Evolutionary conservation across 2,113 vertebrate species (phyloP), one percentile per base, ranked within the genome.

Genomic region (Malurus melanocephalus): DNA sequence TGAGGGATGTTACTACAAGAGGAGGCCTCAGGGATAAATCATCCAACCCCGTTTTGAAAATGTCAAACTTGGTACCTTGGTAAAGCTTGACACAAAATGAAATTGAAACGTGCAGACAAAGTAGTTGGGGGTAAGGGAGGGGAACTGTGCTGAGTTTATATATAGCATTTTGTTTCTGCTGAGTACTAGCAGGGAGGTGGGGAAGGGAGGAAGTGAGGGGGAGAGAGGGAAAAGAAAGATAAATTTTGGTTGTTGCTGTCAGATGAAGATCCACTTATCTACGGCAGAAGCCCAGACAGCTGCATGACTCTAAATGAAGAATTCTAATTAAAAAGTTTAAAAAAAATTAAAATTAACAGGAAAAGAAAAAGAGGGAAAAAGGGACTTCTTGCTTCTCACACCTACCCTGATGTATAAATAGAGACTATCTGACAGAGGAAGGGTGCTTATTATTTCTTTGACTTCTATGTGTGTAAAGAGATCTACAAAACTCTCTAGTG

Each of bases 241-340:
- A 71, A 93, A 84, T 93, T 64, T 80, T 72, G 49, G 55, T 82
- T 91, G 52, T 42, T 83, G 74, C 89, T 93, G 73, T 92, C 60
- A 52, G 53, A 88, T 9, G 9, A 68, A 92, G 86, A 94, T 79
- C 84, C 59, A 89, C 76, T 96, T 93, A 92, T 90, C 94, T 94
- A 11, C 38, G 84, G 89, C 84, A 89, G 79, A 92, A 94, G 61
- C 78, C 75, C 88, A 94, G 93, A 87, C 84, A 96, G 89, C 88
- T 94, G 92, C 65, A 48, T 68, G 69, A 88, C 68, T 90, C 75
- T 33, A 92, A 93, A 93, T 78, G 83, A 88, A 88, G 65, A 87
- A 90, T 91, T 84, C 81, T 86, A 93, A 96, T 94, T 92, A 89
- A 95, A 95, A 93, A 91, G 60, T n/a, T n/a, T 51, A 35, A 93